A percentile compares a stretch with the other conserved stretches of the same genome.
phyloP scores from a whole-genome alignment of 2,113 vertebrate species.

The Oryctolagus cuniculus region mOryCun1.1 NC_091433.1:19854001-19854500 shows the following conservation, averaged over 20 bases:
- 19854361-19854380: not conserved
- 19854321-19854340: not conserved
- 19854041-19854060: not conserved
- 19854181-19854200: slow-evolving; percentile 7
- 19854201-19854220: not conserved
- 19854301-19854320: not conserved
- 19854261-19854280: not conserved
- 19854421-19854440: not conserved
- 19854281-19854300: not conserved
- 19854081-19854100: not conserved
- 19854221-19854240: not conserved
- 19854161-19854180: not conserved
- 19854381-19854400: not conserved
- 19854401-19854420: not conserved
- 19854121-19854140: slow-evolving; percentile 6
- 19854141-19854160: not conserved
- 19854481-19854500: not conserved
- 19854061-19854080: slow-evolving; percentile 32
- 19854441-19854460: not conserved
- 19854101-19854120: not conserved
- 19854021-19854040: not conserved
- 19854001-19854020: not conserved
- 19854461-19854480: not conserved
- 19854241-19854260: slow-evolving; percentile 37
- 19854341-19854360: not conserved